Evolutionary conservation across 2,797 vertebrate species (phyloP), one percentile per base, ranked within the genome.

Genomic region (Spea hammondii): DNA sequence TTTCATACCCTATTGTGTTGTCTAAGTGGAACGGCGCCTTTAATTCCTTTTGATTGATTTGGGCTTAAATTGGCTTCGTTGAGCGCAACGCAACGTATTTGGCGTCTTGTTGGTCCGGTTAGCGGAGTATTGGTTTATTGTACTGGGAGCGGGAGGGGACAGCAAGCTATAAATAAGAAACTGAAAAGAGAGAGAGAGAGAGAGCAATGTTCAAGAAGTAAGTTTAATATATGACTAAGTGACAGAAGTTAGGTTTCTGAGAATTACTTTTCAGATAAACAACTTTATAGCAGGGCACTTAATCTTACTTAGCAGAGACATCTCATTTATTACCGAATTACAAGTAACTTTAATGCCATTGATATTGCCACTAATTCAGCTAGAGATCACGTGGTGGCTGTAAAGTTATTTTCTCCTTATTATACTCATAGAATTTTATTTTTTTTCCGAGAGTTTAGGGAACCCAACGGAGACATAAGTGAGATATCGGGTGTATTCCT

Each of bases 211-310:
- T 91, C 93, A 87, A 86, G 88, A 90, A 85, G 86, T 86, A 79
- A 87, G 89, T 92, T 96, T 96, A 96, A 95, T 94, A 90, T 94
- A 94, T 94, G 93, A 95, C 93, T 90, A 87, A 91, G 88, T 90
- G 87, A 91, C 90, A 91, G 88, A 93, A 92, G 91, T 88, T 88
- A 88, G 89, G 89, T 88, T 91, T 89, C 90, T 89, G 87, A 86
- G 90, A 92, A 91, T 89, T 89, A 91, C 87, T 89, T 91, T 91
- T 91, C 85, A 95, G 95, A 97, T 96, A 97, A 97, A 95, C 92
- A 92, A 89, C 85, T 94, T 96, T 94, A 97, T 93, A 92, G 91
- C 92, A 68, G 84, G 76, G 82, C 84, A 87, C 89, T 94, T 91
- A 86, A 93, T 92, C 92, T 91, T 89, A 89, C 91, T 90, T 92